Conservation (phyloP, 2,113 vertebrate genomes). For the Leptobrachium ailaonicum region DNA sequence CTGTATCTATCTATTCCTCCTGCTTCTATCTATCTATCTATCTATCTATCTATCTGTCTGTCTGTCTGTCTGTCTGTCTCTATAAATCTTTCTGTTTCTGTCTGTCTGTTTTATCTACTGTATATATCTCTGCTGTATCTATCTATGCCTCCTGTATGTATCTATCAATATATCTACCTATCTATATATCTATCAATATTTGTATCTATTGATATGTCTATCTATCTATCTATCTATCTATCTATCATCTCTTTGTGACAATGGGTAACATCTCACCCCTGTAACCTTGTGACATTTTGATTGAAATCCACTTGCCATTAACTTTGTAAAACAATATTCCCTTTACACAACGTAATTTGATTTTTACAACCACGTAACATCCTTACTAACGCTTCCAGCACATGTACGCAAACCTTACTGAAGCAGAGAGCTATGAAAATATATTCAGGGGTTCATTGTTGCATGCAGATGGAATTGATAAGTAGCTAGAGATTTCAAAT, state of each 20-base stretch:
- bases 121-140: no score
- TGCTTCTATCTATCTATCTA: no score
- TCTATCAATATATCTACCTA: no score
- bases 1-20: no score
- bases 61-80: no score
- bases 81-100: no score
- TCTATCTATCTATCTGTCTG: no score
- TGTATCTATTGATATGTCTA: background rate
- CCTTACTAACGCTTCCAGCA: conserved; percentile 18
- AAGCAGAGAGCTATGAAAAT: conserved; percentile 32
- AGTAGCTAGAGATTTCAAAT: conserved; percentile 26
- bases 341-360: conserved; percentile 14
- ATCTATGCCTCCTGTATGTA: no score
- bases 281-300: conserved; percentile 43
- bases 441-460: conserved; percentile 31
- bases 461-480: conserved; percentile 42
- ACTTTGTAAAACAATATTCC: conserved; percentile 34
- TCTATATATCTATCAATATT: background rate
- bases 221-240: background rate
- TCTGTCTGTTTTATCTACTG: no score
- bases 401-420: conserved; percentile 32
- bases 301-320: conserved; percentile 39
- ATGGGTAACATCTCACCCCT: conserved; percentile 3
- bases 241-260: background rate
- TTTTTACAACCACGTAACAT: conserved; percentile 20